Conservation (phyloP, 1,140 invertebrate species). For the Brachionus paranguensis region DNA sequence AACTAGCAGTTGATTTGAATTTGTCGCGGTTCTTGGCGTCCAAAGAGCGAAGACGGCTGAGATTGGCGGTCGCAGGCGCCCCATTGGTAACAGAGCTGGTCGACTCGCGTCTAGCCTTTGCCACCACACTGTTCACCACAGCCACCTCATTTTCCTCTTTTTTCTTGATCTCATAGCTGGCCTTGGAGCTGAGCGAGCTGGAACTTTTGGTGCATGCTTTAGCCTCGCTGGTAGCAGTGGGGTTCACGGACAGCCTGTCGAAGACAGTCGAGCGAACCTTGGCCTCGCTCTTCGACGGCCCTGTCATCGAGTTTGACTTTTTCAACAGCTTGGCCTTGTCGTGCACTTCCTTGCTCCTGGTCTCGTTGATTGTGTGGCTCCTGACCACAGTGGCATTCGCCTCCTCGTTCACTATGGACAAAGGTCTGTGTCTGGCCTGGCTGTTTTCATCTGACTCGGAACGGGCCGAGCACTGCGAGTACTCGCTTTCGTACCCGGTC, state of each 20-base stretch:
- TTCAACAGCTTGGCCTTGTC: neutral
- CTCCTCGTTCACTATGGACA: constrained; percentile 4
- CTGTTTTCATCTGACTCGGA: neutral
- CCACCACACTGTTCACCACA: neutral
- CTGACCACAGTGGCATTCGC: neutral
- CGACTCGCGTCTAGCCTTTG: neutral
- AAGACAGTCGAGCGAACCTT: neutral
- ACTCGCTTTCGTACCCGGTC: neutral
- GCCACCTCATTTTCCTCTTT: constrained; percentile 27
- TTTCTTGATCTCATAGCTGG: constrained; percentile 26
- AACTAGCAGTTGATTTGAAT: constrained; percentile 1
- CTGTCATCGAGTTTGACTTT: neutral
- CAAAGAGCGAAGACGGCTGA: neutral
- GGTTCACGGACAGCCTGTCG: neutral
- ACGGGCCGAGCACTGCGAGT: neutral
- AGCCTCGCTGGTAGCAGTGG: neutral
- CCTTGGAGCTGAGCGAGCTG: neutral
- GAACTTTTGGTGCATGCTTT: neutral
- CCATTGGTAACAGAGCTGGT: neutral
- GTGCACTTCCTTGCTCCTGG: neutral
- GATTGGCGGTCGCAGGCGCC: neutral
- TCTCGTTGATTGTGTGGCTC: neutral
- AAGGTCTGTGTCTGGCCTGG: neutral
- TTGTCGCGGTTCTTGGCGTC: neutral
- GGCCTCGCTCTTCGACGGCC: neutral